These are phyloP conservation scores for Amaurobius ferox DNA, from an alignment of 2,888 invertebrate species.

Conservation along the genomic window DNA sequence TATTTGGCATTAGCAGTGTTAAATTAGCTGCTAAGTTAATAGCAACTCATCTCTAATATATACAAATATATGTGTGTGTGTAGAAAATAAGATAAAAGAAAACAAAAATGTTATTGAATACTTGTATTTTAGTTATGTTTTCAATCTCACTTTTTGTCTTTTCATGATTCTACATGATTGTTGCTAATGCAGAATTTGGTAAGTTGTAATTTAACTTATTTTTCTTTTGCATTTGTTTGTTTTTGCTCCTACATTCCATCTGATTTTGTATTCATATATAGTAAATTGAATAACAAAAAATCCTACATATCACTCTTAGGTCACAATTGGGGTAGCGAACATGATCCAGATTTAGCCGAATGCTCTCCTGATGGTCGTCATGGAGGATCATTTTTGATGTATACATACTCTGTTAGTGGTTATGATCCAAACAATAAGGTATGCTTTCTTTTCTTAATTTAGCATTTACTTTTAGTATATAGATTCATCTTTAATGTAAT, in stretches of 20 bases:
- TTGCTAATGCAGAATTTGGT: constrained; percentile 51
- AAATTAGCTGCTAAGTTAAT: no score
- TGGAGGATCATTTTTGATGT: constrained; percentile 97
- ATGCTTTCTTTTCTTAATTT: constrained; percentile 68
- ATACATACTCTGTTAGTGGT: constrained; percentile 96
- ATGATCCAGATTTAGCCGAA: constrained; percentile 96
- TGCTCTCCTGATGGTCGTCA: constrained; percentile 96
- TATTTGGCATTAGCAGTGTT: no score
- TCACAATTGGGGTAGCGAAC: constrained; percentile 98
- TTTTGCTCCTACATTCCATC: no score
- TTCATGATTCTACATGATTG: constrained; percentile 11
- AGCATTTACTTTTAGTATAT: neutral
- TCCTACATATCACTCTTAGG: constrained; percentile 82
- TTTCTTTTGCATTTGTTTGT: no score
- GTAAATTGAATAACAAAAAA: no score
- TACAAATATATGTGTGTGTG: no score
- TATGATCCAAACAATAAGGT: constrained; percentile 97
- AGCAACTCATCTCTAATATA: no score
- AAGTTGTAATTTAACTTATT: constrained; percentile 15
- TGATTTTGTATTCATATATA: no score
- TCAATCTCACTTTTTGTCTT: constrained; percentile 6
- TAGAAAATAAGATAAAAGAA: no score
- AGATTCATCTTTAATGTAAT: no score
- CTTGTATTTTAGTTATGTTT: neutral
- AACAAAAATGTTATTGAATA: no score